Conservation (phyloP, 2,113 vertebrate genomes). For the Prunella fulvescens region DNA sequence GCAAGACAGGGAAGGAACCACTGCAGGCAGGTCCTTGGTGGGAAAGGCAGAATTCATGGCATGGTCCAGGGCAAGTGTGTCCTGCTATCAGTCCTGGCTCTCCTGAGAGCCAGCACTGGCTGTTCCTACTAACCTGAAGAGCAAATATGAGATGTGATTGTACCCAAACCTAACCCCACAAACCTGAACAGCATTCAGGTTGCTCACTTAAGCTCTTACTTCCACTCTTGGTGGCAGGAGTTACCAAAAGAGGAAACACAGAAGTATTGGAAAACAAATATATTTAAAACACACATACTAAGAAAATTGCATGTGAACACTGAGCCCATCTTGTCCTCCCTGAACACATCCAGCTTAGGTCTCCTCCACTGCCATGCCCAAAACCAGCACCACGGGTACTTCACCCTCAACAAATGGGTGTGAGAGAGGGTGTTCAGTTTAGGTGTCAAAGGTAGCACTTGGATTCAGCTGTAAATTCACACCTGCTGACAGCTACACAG, state of each 20-base stretch:
- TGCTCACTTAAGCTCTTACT: background rate
- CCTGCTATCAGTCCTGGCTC: background rate
- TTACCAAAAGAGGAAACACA: background rate
- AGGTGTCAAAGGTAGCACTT: background rate
- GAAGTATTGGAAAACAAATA: background rate
- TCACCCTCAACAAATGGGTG: background rate
- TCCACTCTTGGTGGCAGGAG: background rate
- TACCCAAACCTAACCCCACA: background rate
- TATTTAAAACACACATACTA: background rate
- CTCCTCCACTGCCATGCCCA: background rate
- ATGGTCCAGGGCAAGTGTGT: background rate
- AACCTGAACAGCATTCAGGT: background rate
- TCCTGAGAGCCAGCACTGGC: background rate
- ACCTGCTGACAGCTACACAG: background rate
- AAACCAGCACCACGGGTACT: background rate
- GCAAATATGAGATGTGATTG: background rate
- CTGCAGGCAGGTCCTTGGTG: background rate
- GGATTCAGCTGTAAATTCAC: background rate
- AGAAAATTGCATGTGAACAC: background rate
- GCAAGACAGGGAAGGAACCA: background rate
- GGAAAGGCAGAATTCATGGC: background rate
- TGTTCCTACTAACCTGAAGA: background rate
- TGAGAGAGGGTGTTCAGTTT: background rate
- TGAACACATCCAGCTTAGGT: background rate
- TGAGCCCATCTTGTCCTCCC: background rate